phyloP scores from a whole-genome alignment of 2,888 invertebrate genomes.

The Polydrusus cervinus region DNA sequence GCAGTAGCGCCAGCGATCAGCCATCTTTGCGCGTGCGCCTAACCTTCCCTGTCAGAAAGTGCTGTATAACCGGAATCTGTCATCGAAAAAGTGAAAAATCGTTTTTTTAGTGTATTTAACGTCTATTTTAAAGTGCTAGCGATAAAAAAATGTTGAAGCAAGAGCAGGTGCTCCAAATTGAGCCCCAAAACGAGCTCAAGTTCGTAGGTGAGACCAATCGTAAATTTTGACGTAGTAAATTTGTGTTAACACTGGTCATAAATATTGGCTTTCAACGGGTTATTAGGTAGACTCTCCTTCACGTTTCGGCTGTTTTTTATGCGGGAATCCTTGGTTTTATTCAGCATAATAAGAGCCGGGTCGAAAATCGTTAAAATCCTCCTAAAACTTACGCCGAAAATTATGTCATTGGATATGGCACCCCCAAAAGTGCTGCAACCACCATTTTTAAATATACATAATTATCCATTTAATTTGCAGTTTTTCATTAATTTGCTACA shows the following conservation, averaged over 20 bases:
- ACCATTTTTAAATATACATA: conserved; percentile 37
- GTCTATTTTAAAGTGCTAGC: conserved; percentile 53
- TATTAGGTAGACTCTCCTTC: conserved; percentile 30
- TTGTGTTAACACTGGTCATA: conserved; percentile 42
- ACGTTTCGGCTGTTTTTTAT: conserved; percentile 20
- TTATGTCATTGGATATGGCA: conserved; percentile 44
- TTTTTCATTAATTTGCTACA: conserved; percentile 25
- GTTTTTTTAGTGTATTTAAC: conserved; percentile 59
- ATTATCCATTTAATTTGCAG: conserved; percentile 12
- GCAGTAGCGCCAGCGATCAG: neutral
- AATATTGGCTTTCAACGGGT: conserved; percentile 54
- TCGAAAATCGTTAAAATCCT: conserved; percentile 32
- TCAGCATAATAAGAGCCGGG: neutral
- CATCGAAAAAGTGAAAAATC: conserved; percentile 64
- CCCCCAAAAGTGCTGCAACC: conserved; percentile 45
- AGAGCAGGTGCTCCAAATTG: conserved; percentile 89
- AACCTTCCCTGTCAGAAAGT: conserved; percentile 60
- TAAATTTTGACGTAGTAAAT: conserved; percentile 30
- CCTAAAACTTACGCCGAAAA: conserved; percentile 17
- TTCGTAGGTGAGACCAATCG: conserved; percentile 84
- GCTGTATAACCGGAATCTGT: conserved; percentile 70
- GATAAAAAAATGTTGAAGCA: conserved; percentile 76
- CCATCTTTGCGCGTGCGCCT: conserved; percentile 49
- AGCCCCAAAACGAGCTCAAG: conserved; percentile 91
- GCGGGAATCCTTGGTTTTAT: neutral